These are phyloP conservation scores for Mormyrus proboscirostris DNA, from an alignment of 2,797 vertebrate species.

Conservation along the genomic window DNA sequence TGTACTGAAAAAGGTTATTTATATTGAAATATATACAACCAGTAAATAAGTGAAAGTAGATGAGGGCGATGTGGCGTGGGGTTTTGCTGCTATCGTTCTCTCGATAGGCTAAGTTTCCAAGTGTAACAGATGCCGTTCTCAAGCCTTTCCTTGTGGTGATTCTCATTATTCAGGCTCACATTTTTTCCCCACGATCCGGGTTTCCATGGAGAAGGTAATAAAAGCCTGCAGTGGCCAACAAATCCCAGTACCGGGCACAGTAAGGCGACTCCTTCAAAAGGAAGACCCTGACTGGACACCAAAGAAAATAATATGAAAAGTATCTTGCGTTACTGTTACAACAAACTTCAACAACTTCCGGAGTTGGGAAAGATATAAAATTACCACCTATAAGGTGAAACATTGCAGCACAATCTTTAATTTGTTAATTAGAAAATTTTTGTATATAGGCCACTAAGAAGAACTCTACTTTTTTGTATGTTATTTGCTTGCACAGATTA, in stretches of 20 bases:
- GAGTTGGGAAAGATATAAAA: background rate
- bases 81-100: constrained; percentile 69
- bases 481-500: background rate
- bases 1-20: background rate
- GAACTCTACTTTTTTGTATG: background rate
- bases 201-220: constrained; percentile 98
- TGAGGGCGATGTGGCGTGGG: constrained; percentile 47
- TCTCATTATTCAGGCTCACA: constrained; percentile 87
- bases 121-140: constrained; percentile 98
- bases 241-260: constrained; percentile 88
- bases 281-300: constrained; percentile 72
- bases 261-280: constrained; percentile 89
- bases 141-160: constrained; percentile 83
- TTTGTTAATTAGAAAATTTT: background rate
- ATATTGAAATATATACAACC: background rate
- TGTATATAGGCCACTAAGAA: background rate
- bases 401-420: background rate
- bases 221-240: constrained; percentile 79
- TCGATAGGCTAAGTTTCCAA: constrained; percentile 97
- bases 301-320: constrained; percentile 56
- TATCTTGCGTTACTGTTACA: constrained; percentile 80
- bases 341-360: constrained; percentile 40
- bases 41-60: background rate
- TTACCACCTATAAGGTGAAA: background rate
- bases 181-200: constrained; percentile 91